These are phyloP conservation scores for Amphiura filiformis DNA, from an alignment of 35 echinoderm and acorn worm genomes.

Conservation along the genomic window DNA sequence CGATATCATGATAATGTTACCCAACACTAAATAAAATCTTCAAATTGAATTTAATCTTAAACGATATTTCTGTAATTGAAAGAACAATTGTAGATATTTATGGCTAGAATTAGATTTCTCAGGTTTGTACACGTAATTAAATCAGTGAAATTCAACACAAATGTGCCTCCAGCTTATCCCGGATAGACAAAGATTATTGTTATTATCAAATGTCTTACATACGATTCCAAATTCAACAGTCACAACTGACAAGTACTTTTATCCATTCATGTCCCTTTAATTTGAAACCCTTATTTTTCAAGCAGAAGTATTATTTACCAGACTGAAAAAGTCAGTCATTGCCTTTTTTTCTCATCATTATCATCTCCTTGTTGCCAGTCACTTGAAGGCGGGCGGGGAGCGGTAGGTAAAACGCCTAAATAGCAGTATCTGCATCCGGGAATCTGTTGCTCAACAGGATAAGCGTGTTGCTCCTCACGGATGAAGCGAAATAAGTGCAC, in stretches of 20 bases:
- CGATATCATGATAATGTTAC: no score
- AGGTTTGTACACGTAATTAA: no score
- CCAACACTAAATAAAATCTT: no score
- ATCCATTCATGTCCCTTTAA: background rate
- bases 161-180: no score
- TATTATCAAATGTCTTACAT: no score
- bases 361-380: background rate
- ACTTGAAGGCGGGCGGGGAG: background rate
- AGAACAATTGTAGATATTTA: no score
- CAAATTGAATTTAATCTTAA: no score
- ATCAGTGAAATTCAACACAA: no score
- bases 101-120: no score
- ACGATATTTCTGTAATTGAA: no score
- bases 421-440: background rate
- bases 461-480: background rate
- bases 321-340: background rate
- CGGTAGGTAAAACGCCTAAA: constrained; percentile 10
- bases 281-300: background rate
- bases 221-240: background rate
- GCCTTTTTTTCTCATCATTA: background rate
- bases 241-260: background rate
- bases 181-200: no score
- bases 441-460: constrained; percentile 7
- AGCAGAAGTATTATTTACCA: background rate
- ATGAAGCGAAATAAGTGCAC: background rate